phyloP scores from a whole-genome alignment of 2,113 vertebrate species.

The Sturnira hondurensis region DNA sequence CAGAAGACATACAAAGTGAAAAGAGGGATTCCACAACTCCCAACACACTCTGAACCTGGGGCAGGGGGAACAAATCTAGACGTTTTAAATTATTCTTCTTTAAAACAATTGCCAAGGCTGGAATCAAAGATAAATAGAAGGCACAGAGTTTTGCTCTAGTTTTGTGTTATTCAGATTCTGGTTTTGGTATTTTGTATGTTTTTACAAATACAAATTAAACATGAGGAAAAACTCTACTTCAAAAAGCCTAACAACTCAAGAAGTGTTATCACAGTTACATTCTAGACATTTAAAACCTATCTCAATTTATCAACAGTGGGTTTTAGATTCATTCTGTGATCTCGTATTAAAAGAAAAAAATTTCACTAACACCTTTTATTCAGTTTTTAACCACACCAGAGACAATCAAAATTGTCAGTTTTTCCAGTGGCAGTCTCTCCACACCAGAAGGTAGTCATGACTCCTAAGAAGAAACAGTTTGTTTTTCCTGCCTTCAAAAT shows the following conservation, averaged over 20 bases:
- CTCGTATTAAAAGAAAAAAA: conserved; percentile 79
- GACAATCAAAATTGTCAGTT: conserved; percentile 76
- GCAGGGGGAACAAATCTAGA: conserved; percentile 81
- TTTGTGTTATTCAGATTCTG: conserved; percentile 52
- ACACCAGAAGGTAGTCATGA: conserved; percentile 71
- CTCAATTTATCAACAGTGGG: conserved; percentile 80
- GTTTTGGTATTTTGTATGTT: conserved; percentile 73
- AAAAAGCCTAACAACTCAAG: conserved; percentile 85
- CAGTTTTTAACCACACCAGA: conserved; percentile 78
- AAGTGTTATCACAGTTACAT: conserved; percentile 80
- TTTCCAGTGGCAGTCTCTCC: conserved; percentile 78
- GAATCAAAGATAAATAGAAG: conserved; percentile 90
- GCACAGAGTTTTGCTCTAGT: conserved; percentile 87
- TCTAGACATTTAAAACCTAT: conserved; percentile 85
- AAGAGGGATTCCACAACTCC: conserved; percentile 61
- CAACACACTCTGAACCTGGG: conserved; percentile 77
- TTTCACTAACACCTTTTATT: conserved; percentile 81
- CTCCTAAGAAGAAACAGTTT: conserved; percentile 72
- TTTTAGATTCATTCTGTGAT: conserved; percentile 78
- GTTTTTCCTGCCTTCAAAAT: conserved; percentile 79
- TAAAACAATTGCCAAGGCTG: conserved; percentile 83
- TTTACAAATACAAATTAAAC: conserved; percentile 89
- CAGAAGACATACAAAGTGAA: conserved; percentile 3
- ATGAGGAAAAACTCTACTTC: conserved; percentile 82
- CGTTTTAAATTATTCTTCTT: conserved; percentile 79